Evolutionary conservation across 2,113 vertebrate species (phyloP), one percentile per base, ranked within the genome.

Genomic region (Cynoglossus semilaevis): DNA sequence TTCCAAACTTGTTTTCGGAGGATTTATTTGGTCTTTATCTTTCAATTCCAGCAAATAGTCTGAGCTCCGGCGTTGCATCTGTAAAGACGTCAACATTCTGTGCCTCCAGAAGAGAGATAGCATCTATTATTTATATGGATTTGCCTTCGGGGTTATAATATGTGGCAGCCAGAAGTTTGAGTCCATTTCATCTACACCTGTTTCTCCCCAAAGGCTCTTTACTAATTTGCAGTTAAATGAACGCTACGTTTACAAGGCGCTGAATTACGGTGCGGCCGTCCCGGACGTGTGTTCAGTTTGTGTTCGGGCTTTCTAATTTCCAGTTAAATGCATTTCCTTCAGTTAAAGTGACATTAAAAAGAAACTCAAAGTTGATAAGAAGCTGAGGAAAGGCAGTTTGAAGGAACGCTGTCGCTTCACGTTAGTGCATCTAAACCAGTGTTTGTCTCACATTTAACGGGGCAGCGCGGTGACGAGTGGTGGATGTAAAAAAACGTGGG

Each of bases 101-200:
- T n/a, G 82, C 57, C 84, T 73, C 72, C 55, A 77, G 67, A 87
- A 74, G 79, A 93, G 90, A 78, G 56, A 75, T 91, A 88, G 85
- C 92, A 93, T 93, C 89, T 81, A 58, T 87, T 85, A 84, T 84
- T 86, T 68, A 62, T 81, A 80, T 70, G 56, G 40, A 50, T 58
- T 73, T 65, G 52, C 64, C 79, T 91, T 89, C 85, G 79, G 85
- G 88, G 55, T 89, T 86, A 59, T 74, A 85, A 49, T 69, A 51
- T 70, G 38, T 80, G 81, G 69, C 70, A 74, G 72, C 75, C 75
- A 89, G 72, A 89, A 77, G 79, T 69, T 72, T 38, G 63, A 64
- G 51, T 50, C 49, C 72, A 90, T 91, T 88, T 88, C 80, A 92
- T 89, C 89, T 92, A 91, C 79, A 76, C 59, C 37, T 41, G 58